Conservation (phyloP, 2,888 invertebrate genomes). For the Dendrolimus houi region DNA sequence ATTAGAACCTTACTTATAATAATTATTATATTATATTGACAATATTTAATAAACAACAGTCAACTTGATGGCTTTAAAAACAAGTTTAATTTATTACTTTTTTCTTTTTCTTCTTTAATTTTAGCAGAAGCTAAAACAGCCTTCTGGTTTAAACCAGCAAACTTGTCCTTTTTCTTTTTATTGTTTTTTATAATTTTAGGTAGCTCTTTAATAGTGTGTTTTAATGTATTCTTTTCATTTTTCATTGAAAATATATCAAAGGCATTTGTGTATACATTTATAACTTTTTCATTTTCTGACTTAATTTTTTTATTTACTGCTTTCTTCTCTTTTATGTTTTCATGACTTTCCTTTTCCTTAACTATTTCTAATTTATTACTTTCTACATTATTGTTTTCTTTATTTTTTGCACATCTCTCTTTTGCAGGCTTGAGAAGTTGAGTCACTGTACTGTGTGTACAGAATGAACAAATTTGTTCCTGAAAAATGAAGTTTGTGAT, state of each 20-base stretch:
- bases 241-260: conserved; percentile 51
- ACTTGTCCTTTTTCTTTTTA: conserved; percentile 63
- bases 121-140: conserved; percentile 57
- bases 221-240: conserved; percentile 44
- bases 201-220: conserved; percentile 23
- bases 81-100: conserved; percentile 43
- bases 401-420: not conserved
- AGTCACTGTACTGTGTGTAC: conserved; percentile 33
- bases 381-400: not conserved
- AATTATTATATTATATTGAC: not conserved
- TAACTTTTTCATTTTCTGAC: conserved; percentile 9
- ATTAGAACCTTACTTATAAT: too few relatives aligned
- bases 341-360: not conserved
- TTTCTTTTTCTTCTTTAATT: conserved; percentile 34
- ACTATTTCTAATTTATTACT: not conserved
- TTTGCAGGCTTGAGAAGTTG: conserved; percentile 31
- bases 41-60: not conserved
- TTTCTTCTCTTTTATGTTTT: not conserved
- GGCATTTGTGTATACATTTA: conserved; percentile 51
- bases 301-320: conserved; percentile 2
- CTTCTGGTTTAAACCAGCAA: conserved; percentile 58
- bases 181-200: conserved; percentile 56
- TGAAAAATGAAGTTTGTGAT: conserved; percentile 20
- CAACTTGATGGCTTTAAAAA: conserved; percentile 48
- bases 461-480: conserved; percentile 52